Evolutionary conservation across 2,113 vertebrate genomes (phyloP), one percentile per base, ranked within the genome.

Genomic region (Irena cyanogastra): DNA sequence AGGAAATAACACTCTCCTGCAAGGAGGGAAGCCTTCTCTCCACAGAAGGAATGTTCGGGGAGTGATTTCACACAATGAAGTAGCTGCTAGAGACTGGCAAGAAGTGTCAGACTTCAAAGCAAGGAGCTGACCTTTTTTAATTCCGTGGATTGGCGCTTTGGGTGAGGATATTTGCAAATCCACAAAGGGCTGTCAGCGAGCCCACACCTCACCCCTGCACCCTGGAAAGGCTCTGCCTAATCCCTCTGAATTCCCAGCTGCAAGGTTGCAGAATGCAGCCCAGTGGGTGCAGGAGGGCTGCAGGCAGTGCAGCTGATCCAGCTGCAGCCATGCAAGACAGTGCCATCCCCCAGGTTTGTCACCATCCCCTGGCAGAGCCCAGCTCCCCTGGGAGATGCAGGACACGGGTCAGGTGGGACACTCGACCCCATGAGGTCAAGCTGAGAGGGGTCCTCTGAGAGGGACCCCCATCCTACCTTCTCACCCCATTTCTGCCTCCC

Each of bases 91-190:
- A 65, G 77, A 72, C 86, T 37, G 17, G 60, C 64, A 64, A 94
- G 92, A 96, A 89, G 95, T 64, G 92, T 56, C 92, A 97, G 93
- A 94, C 88, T 94, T 87, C 93, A 75, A 96, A 92, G 90, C 4
- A 57, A 93, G 86, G 70, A 89, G 47, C 24, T 41, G 92, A 49
- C 54, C 76, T 70, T 80, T 83, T 85, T 68, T 33, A 63, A 65
- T 53, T 92, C 83, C 0, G 3, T 21, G 53, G 33, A 83, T 33
- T 76, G 82, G 57, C 5, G 0, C 83, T 91, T 33, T 28, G 72
- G 37, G 49, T 42, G 64, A 82, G 63, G 41, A 91, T 0, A 0
- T 59, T 56, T 87, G 61, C 82, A 92, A 90, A 80, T 52, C 56
- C 49, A 2, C 45, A 72, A 65, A 26, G 0, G 0, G 56, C 56